Conservation (phyloP, 2,113 vertebrate genomes). For the Tringa solitaria region DNA sequence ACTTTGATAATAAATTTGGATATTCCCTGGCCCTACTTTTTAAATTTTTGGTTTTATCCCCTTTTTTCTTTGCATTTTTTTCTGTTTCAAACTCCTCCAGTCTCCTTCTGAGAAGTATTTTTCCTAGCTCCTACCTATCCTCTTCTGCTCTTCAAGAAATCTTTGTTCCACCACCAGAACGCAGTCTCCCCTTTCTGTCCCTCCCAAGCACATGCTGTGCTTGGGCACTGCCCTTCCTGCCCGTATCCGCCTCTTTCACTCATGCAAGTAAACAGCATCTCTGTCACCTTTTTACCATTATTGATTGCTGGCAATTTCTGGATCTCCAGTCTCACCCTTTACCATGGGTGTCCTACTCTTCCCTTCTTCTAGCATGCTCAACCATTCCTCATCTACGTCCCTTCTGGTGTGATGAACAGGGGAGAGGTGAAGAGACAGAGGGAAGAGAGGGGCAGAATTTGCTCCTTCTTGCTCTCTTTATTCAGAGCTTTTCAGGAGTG, state of each 20-base stretch:
- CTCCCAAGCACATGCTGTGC: rapidly evolving
- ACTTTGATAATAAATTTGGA: neutral
- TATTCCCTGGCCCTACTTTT: neutral
- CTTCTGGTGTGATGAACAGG: neutral
- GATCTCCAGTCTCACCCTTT: neutral
- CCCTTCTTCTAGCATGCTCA: neutral
- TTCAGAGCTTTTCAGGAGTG: neutral
- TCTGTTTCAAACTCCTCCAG: neutral
- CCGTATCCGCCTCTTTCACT: rapidly evolving
- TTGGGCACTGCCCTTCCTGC: neutral
- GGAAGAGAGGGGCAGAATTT: neutral
- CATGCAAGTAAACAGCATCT: neutral
- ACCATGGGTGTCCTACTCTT: neutral
- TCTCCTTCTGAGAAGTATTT: neutral
- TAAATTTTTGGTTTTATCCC: neutral
- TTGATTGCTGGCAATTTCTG: neutral
- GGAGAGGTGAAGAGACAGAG: neutral
- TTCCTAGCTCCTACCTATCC: neutral
- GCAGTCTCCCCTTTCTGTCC: neutral
- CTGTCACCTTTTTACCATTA: neutral
- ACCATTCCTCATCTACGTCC: neutral
- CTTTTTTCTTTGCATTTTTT: neutral
- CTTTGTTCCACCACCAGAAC: neutral
- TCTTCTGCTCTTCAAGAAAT: neutral
- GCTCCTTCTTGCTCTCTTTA: neutral